Base-by-base conservation (phyloP, 2,888 invertebrate genomes). In the Cacoxenus indagator region DNA sequence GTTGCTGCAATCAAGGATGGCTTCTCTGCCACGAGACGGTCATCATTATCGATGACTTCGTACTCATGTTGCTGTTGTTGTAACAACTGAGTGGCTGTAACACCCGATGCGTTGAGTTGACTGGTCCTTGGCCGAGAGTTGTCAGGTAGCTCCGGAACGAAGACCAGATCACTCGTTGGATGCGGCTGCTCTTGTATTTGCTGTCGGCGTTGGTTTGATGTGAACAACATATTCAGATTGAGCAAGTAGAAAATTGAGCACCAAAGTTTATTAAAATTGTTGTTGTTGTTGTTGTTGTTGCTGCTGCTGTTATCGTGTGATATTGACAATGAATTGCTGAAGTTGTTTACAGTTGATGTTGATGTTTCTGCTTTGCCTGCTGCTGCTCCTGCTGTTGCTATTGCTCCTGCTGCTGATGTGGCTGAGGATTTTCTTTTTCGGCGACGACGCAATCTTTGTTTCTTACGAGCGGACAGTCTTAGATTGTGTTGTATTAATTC, bases 401-500 rank as follows among this genome's bases (percentile, higher is more conserved):
- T 51, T 17, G 9, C n/a, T n/a, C n/a, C n/a, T n/a, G n/a, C n/a
- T n/a, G n/a, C n/a, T n/a, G n/a, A n/a, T n/a, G n/a, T n/a, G n/a
- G n/a, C 9, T 37, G 46, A 70, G 71, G 75, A 74, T 79, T 82
- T 86, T 81, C 85, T 80, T 82, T 83, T 85, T 79, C 83, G 84
- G 65, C 84, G 85, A 73, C 85, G 76, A 70, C 85, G 84, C 71
- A 85, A 81, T 75, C 84, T 76, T 80, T 80, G 83, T 76, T 84
- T 78, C 76, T 85, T 85, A 75, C 82, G 79, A 79, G 78, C 76
- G 80, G 79, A 83, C 85, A 85, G 85, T 85, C 86, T 85, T 86
- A 84, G 81, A 71, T 76, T 86, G 69, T 81, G 74, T 75, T 72
- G 72, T 54, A 54, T 43, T 61, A 43, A 43, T 61, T 84, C 75